Percentiles rank a stretch among this genome's conserved stretches.
phyloP scores from a whole-genome alignment of 2,797 vertebrate species.

The Pseudochromis fuscus region DNA sequence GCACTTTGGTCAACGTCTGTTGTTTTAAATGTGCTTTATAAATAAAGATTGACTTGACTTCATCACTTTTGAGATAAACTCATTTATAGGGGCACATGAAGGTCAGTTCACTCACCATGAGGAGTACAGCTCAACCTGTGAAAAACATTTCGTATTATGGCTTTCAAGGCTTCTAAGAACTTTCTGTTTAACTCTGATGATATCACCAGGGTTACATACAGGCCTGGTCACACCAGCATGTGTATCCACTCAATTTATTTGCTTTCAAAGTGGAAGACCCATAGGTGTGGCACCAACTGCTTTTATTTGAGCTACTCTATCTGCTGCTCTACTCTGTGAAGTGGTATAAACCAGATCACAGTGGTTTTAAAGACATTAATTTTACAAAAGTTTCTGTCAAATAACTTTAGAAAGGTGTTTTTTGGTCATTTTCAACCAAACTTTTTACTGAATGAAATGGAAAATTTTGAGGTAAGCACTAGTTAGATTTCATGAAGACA shows the following conservation, averaged over 20 bases:
- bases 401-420: too few relatives aligned
- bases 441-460: background rate
- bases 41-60: too few relatives aligned
- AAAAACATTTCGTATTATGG: background rate
- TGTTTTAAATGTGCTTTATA: too few relatives aligned
- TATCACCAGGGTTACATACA: background rate
- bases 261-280: too few relatives aligned
- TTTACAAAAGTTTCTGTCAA: background rate
- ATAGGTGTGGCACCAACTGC: too few relatives aligned
- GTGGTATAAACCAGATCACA: too few relatives aligned
- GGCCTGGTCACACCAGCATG: background rate
- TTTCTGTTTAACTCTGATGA: slow-evolving; percentile 11
- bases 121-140: background rate
- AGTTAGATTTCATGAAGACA: background rate
- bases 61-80: background rate
- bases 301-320: too few relatives aligned
- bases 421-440: background rate
- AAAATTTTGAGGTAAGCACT: background rate
- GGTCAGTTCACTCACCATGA: slow-evolving; percentile 2
- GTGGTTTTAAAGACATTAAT: background rate
- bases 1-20: too few relatives aligned
- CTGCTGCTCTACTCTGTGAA: too few relatives aligned
- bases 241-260: too few relatives aligned
- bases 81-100: background rate
- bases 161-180: slow-evolving; percentile 12